Evolutionary conservation across 2,888 invertebrate genomes (phyloP).

Genomic region (Anoncus sp.): DNA sequence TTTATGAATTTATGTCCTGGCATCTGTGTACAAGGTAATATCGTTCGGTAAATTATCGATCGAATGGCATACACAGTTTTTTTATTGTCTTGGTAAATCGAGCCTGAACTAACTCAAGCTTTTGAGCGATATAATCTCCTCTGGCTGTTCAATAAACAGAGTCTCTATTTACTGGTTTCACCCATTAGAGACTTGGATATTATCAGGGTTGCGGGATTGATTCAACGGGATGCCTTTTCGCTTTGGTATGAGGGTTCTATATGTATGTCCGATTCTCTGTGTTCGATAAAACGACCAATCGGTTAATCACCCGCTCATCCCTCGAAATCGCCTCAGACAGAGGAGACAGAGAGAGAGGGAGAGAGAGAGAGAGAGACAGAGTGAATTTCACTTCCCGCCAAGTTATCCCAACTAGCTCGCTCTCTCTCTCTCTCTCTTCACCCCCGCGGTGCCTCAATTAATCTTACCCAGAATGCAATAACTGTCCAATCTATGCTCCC

Average conservation of each 20-base stretch:
- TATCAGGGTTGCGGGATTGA: constrained; percentile 64
- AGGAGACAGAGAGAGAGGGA: constrained; percentile 36
- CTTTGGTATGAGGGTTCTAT: constrained; percentile 2
- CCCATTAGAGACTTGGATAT: constrained; percentile 69
- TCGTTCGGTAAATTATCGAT: constrained; percentile 19
- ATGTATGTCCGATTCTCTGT: constrained; percentile 37
- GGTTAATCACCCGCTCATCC: constrained; percentile 81
- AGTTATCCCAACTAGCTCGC: constrained; percentile 30
- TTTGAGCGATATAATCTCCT: constrained; percentile 28
- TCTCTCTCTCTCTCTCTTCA: constrained; percentile 33
- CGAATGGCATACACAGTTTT: too few species aligned
- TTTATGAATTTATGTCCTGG: too few species aligned
- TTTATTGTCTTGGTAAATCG: neutral
- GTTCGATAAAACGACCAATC: constrained; percentile 72
- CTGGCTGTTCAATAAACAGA: constrained; percentile 77
- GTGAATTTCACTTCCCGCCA: constrained; percentile 44
- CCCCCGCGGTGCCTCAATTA: constrained; percentile 78
- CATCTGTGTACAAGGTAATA: too few species aligned
- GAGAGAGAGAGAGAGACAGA: constrained; percentile 41
- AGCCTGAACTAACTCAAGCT: constrained; percentile 29
- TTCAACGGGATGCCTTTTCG: constrained; percentile 57
- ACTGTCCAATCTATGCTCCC: constrained; percentile 83
- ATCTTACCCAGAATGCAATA: constrained; percentile 83
- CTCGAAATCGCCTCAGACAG: constrained; percentile 72
- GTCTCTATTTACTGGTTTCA: constrained; percentile 81